phyloP scores from a whole-genome alignment of 1,140 invertebrate species.

The Ceratina calcarata region DNA sequence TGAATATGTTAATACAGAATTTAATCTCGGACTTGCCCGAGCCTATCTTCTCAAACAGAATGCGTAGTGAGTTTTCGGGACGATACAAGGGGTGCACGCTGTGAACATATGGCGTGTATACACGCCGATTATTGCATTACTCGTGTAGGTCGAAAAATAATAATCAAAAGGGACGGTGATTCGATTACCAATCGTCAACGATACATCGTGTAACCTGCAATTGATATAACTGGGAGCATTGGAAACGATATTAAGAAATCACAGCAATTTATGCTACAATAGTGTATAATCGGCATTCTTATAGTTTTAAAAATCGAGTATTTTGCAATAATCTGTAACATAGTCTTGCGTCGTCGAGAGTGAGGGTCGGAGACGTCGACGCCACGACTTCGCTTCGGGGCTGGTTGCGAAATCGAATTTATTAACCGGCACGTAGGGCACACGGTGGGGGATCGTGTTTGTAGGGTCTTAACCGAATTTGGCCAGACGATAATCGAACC shows the following conservation, averaged over 20 bases:
- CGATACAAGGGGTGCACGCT: conserved; percentile 47
- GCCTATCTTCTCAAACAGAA: neutral
- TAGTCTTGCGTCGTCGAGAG: neutral
- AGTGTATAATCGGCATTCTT: too few species aligned
- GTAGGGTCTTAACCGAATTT: conserved; percentile 66
- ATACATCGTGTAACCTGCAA: conserved; percentile 13
- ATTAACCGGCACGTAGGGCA: conserved; percentile 70
- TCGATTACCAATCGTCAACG: neutral
- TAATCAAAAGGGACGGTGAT: conserved; percentile 63
- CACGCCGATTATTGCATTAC: conserved; percentile 80
- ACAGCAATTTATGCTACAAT: too few species aligned
- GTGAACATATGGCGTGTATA: conserved; percentile 76
- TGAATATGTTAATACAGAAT: neutral
- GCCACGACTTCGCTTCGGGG: conserved; percentile 59
- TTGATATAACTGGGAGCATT: conserved; percentile 23
- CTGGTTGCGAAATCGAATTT: conserved; percentile 79
- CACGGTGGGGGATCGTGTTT: conserved; percentile 56
- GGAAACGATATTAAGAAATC: neutral
- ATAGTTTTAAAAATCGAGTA: too few species aligned
- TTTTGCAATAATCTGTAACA: too few species aligned
- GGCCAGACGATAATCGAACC: conserved; percentile 66
- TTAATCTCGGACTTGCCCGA: neutral
- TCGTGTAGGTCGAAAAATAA: conserved; percentile 77
- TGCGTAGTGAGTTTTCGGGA: conserved; percentile 11
- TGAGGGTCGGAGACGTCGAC: conserved; percentile 36